Evolutionary conservation across 2,888 invertebrate genomes (phyloP), one percentile per base, ranked within the genome.

Genomic region (Conops quadrifasciatus): DNA sequence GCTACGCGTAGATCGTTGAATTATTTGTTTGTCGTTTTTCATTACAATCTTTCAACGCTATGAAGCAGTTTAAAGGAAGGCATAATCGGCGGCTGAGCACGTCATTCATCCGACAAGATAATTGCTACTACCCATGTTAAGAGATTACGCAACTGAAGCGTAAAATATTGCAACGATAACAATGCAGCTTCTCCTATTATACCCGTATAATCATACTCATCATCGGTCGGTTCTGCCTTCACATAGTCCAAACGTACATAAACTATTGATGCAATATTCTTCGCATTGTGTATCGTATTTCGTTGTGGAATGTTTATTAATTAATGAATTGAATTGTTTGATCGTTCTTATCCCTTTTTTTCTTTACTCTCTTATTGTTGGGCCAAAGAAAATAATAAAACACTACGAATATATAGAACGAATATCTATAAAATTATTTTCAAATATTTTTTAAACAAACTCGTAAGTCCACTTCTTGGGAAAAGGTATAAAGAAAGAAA

Each of bases 141-240:
- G 47, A 21, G 77, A 78, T 77, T 73, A 75, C 71, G 77, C 71
- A 77, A 74, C 70, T 74, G 75, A 77, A 76, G 76, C 81, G 77
- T 73, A 77, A 74, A 72, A 74, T 75, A 73, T 71, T 73, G 59
- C 66, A 60, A 63, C 70, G 30, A 65, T 49, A 73, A 73, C 69
- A 73, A 73, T 36, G 63, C 11, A 15, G 7, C 19, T 19, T 63
- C 49, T 62, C 28, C 51, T 28, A 26, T 70, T 19, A n/a, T 7
- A 15, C 16, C 26, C 26, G 36, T 51, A 45, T 21, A 16, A 43
- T 47, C 59, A 66, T 28, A 16, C 30, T 21, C 63, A 63, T 62
- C 69, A 70, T 63, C 62, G 43, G 63, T 28, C 45, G 49, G 49
- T 3, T 66, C 21, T 66, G 5, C n/a, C 7, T 49, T 11, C 3